Evolutionary conservation across 1,140 invertebrate species (phyloP), one percentile per base, ranked within the genome.

Genomic region (Zaprionus vittiger): DNA sequence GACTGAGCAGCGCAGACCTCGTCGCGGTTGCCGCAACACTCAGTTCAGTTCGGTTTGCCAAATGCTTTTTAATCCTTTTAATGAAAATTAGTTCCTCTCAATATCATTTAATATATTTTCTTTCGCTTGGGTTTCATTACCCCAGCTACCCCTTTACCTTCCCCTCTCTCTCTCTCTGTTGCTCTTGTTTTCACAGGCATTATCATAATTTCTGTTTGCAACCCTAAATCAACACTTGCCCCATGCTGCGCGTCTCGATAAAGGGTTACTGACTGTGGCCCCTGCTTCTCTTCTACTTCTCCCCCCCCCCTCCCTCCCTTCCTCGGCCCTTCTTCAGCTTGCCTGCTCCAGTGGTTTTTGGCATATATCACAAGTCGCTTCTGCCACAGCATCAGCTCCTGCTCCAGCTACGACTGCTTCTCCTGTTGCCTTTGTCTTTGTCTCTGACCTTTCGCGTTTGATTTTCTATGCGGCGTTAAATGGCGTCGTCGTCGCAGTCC

Each of bases 1-100:
- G 20, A 20, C 20, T 20, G 20, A 20, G 20, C 1, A 20, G 20
- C 20, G 20, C 20, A 20, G 20, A 38, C 37, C 14, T 15, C 12
- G 37, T 38, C 37, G 38, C 38, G 38, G 15, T 41, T 15, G 14
- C 15, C 34, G 34, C 34, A 14, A 14, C 34, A 37, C 34, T 37
- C 34, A 38, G 37, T 44, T 44, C 15, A n/a, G 47, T 52, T 52
- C 12, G 47, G 47, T 52, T 52, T 67, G 84, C 84, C 81, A 84
- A 87, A 85, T 83, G 82, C 83, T 91, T 90, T 91, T 91, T 91
- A 91, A 91, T 91, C 89, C 89, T 91, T 91, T 91, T 91, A 91
- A 91, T 91, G 89, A 91, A 91, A 91, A 91, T 91, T 91, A 91
- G 89, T 91, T 91, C 84, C 89, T 91, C 89, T 91, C 89, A 91